Evolutionary conservation across 2,888 invertebrate species (phyloP).

Genomic region (Hermaeophaga mercurialis): DNA sequence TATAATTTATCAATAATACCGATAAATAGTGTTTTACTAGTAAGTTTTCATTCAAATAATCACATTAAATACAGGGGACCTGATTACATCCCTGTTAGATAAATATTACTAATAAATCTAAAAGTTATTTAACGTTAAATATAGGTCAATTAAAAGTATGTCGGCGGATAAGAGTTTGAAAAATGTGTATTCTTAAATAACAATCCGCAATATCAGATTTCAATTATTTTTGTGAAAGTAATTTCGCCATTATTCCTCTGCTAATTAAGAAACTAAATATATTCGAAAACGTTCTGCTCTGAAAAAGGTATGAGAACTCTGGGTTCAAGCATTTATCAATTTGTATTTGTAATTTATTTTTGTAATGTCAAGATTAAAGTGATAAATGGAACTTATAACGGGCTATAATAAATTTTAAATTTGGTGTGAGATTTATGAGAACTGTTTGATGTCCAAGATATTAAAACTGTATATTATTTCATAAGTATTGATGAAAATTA

Average conservation of each 20-base stretch:
- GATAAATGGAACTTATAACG: background rate
- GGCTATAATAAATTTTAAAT: background rate
- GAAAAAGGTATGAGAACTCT: conserved; percentile 11
- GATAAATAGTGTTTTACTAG: too few species aligned
- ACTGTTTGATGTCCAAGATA: background rate
- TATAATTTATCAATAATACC: too few species aligned
- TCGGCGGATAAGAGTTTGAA: background rate
- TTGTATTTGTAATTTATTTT: background rate
- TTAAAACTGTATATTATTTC: background rate
- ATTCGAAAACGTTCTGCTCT: conserved; percentile 12
- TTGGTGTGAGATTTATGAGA: background rate
- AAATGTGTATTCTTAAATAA: conserved; percentile 7
- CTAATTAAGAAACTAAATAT: conserved; percentile 18
- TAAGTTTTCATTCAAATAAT: too few species aligned
- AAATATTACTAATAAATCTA: too few species aligned
- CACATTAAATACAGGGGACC: too few species aligned
- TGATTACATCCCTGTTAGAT: too few species aligned
- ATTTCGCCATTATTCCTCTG: conserved; percentile 11
- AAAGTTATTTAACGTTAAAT: background rate
- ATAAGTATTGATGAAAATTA: too few species aligned
- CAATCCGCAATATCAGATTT: conserved; percentile 12
- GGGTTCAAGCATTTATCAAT: background rate
- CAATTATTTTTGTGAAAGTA: conserved; percentile 21
- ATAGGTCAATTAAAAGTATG: background rate
- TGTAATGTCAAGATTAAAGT: background rate